These are phyloP conservation scores for Sebastolobus altivelis DNA, from an alignment of 2,797 vertebrate genomes.

Conservation along the genomic window DNA sequence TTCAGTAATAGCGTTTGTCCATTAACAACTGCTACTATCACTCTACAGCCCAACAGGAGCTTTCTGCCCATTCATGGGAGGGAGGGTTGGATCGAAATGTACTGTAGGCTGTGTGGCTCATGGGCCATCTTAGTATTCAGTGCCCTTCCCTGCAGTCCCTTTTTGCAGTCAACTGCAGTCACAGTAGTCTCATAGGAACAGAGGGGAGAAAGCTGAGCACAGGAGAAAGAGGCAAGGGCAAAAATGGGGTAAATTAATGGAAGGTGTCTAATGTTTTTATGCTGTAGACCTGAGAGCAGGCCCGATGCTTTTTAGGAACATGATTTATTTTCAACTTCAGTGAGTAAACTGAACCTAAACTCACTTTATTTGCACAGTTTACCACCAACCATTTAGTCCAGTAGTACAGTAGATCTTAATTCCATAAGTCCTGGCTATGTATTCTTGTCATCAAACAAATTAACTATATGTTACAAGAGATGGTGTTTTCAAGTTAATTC, in stretches of 20 bases:
- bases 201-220: conserved; percentile 32
- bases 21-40: conserved; percentile 40
- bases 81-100: conserved; percentile 48
- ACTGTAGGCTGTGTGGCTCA: conserved; percentile 45
- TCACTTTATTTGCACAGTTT: conserved; percentile 9
- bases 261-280: conserved; percentile 28
- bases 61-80: conserved; percentile 45
- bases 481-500: not conserved
- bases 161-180: conserved; percentile 63
- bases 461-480: not conserved
- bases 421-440: not conserved
- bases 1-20: conserved; percentile 43
- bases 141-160: conserved; percentile 65
- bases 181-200: conserved; percentile 52
- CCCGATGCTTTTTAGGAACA: conserved; percentile 1
- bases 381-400: not conserved
- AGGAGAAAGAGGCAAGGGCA: conserved; percentile 36
- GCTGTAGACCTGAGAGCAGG: conserved; percentile 15
- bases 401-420: not conserved
- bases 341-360: not conserved
- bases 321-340: not conserved
- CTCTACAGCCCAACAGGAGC: conserved; percentile 28
- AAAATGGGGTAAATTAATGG: conserved; percentile 47
- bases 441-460: not conserved
- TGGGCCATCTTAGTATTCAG: conserved; percentile 63